Conservation (phyloP, 1,140 invertebrate genomes). For the Yoshiicerus persimilis region DNA sequence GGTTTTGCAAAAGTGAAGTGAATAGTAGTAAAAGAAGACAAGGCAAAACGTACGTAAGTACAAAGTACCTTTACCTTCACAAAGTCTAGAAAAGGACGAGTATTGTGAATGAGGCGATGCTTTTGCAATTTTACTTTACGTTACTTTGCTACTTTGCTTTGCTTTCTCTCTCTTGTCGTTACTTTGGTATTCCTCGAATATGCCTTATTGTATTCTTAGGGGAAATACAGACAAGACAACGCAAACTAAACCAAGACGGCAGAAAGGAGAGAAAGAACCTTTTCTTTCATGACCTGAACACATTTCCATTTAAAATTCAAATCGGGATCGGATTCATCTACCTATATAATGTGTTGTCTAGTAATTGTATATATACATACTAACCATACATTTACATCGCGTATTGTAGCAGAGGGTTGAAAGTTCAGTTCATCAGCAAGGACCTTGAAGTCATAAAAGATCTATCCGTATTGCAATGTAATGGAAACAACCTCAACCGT, state of each 20-base stretch:
- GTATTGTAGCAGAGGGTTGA: not conserved
- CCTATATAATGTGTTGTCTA: not conserved
- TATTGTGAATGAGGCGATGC: not conserved
- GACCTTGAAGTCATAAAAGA: not conserved
- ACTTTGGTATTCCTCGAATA: conserved; percentile 6
- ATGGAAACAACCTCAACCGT: not conserved
- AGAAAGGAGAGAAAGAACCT: not conserved
- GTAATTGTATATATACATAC: not conserved
- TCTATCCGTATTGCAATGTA: not conserved
- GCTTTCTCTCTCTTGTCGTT: not conserved
- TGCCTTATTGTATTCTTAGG: conserved; percentile 7
- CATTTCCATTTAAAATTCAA: conserved; percentile 18
- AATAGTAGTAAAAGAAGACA: not conserved
- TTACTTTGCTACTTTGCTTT: not conserved
- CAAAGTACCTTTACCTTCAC: not conserved
- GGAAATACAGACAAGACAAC: not conserved
- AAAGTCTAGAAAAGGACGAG: not conserved
- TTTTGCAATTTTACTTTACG: conserved; percentile 5
- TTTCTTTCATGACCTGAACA: conserved; percentile 13
- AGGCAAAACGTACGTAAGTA: not conserved
- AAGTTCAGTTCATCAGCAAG: not conserved
- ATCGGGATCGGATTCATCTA: not conserved
- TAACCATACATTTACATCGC: not conserved
- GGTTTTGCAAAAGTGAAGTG: not conserved
- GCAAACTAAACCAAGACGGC: not conserved